A percentile compares a stretch with the other conserved stretches of the same genome.
phyloP scores from a whole-genome alignment of 2,888 invertebrate genomes.

The Stenodema calcarata region DNA sequence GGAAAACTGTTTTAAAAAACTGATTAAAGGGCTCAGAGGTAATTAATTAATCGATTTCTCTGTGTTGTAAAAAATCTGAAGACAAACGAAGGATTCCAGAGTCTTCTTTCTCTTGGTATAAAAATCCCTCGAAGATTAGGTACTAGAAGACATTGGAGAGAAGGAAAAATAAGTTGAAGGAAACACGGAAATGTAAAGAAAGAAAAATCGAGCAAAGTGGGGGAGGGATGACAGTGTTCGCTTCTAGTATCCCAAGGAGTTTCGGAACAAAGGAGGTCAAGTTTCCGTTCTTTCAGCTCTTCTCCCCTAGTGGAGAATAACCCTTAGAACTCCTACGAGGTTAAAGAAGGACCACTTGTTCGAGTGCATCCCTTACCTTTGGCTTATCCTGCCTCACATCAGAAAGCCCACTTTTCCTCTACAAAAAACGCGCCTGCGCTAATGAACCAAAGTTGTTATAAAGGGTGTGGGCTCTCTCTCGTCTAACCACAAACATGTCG shows the following conservation, averaged over 20 bases:
- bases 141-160: neutral
- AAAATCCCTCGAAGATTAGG: neutral
- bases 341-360: constrained; percentile 25
- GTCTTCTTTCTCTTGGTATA: neutral
- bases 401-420: neutral
- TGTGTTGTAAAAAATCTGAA: neutral
- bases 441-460: constrained; percentile 1
- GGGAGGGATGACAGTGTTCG: neutral
- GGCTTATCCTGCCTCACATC: neutral
- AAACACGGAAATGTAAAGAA: neutral
- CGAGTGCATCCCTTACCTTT: constrained; percentile 14
- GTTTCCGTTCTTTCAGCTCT: constrained; percentile 27
- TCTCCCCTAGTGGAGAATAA: neutral
- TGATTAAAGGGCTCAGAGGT: no score
- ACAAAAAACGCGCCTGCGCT: constrained; percentile 15
- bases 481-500: neutral
- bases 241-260: constrained; percentile 5
- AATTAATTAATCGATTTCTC: neutral
- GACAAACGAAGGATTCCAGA: neutral
- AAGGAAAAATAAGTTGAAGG: neutral
- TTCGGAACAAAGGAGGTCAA: constrained; percentile 35
- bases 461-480: neutral
- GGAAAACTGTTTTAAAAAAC: no score
- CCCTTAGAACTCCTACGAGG: neutral
- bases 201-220: neutral